Percentiles rank a stretch among this genome's conserved stretches.
These are phyloP conservation scores for Punctoribates punctum DNA, from an alignment of 2,888 invertebrate genomes.

Conservation along the genomic window DNA sequence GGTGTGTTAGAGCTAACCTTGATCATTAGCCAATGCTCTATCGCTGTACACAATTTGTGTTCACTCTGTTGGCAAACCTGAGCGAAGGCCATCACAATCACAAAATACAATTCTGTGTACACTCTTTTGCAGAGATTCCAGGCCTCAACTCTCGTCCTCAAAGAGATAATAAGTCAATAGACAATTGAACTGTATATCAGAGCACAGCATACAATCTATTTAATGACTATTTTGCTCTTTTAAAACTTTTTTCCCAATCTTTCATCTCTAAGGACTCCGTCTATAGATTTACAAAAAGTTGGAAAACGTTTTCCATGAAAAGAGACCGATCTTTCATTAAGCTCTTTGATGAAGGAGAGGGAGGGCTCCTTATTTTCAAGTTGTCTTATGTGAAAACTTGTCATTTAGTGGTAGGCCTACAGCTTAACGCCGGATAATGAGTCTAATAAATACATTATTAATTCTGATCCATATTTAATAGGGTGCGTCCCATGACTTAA, in stretches of 20 bases:
- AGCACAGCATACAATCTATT: neutral
- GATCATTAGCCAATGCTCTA: too few species aligned
- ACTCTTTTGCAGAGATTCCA: neutral
- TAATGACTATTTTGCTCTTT: neutral
- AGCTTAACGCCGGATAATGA: too few species aligned
- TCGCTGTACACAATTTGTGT: neutral
- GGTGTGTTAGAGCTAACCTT: too few species aligned
- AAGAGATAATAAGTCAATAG: neutral
- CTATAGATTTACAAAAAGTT: too few species aligned
- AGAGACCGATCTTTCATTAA: too few species aligned
- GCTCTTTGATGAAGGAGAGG: too few species aligned
- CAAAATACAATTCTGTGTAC: neutral
- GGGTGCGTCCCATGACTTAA: neutral
- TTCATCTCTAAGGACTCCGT: too few species aligned
- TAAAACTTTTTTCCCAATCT: neutral
- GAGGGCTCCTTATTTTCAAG: too few species aligned
- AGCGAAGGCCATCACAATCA: conserved; percentile 1
- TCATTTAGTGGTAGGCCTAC: too few species aligned
- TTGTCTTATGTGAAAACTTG: too few species aligned
- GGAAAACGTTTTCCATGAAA: too few species aligned
- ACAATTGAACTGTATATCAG: neutral
- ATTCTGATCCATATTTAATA: neutral
- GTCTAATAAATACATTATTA: too few species aligned
- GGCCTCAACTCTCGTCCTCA: neutral
- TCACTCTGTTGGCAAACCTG: neutral